Conservation (phyloP, 1,140 invertebrate genomes). For the Anoplolepis gracilipes region DNA sequence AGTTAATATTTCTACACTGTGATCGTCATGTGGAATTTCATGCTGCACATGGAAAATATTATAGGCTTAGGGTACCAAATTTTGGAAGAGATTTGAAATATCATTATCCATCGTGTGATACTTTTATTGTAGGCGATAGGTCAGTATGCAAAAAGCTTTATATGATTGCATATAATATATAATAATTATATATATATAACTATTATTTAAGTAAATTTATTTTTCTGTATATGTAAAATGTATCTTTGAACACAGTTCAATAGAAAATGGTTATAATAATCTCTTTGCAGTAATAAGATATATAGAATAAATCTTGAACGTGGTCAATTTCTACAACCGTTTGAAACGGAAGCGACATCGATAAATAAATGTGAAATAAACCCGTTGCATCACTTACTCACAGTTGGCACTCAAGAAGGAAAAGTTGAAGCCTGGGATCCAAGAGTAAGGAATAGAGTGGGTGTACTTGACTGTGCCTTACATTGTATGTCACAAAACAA, state of each 20-base stretch:
- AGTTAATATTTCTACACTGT: conserved; percentile 93
- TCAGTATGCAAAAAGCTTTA: conserved; percentile 43
- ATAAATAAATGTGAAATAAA: conserved; percentile 96
- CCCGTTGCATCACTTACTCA: conserved; percentile 94
- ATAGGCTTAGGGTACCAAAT: conserved; percentile 96
- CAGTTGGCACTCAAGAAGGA: conserved; percentile 96
- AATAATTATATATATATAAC: conserved; percentile 16
- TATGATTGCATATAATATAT: not conserved
- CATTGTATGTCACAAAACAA: conserved; percentile 88
- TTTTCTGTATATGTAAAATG: not conserved
- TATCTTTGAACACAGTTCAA: conserved; percentile 88
- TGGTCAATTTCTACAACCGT: conserved; percentile 96
- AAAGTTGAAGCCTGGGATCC: conserved; percentile 99
- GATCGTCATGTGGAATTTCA: conserved; percentile 98
- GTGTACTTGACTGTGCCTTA: conserved; percentile 94
- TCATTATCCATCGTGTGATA: conserved; percentile 95
- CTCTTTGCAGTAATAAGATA: conserved; percentile 91
- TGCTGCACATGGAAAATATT: conserved; percentile 96
- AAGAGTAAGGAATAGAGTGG: conserved; percentile 90
- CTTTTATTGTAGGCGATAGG: conserved; percentile 96
- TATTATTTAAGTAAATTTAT: conserved; percentile 43
- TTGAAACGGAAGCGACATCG: conserved; percentile 90
- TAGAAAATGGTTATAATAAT: conserved; percentile 26
- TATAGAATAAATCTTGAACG: conserved; percentile 98
- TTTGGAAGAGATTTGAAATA: conserved; percentile 98